phyloP scores from a whole-genome alignment of 2,888 invertebrate genomes.

The Dendrolimus houi region DNA sequence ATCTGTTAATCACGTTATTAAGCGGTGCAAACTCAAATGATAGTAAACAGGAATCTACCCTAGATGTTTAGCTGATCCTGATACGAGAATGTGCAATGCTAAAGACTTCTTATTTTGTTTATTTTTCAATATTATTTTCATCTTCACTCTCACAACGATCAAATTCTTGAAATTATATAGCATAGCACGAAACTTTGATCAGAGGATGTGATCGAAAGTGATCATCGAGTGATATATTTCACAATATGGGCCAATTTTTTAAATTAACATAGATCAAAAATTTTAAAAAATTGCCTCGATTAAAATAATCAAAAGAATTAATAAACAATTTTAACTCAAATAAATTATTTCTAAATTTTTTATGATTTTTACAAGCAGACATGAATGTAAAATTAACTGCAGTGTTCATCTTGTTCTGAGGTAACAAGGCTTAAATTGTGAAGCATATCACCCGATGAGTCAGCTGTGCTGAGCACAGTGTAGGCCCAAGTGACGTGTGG shows the following conservation, averaged over 20 bases:
- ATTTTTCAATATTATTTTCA: constrained; percentile 62
- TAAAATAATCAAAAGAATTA: no score
- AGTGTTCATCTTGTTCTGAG: no score
- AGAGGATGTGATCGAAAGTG: constrained; percentile 34
- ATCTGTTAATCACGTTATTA: constrained; percentile 1
- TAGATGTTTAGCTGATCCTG: constrained; percentile 63
- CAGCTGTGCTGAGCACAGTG: constrained; percentile 29
- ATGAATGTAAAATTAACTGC: no score
- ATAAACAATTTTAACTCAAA: no score
- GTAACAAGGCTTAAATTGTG: background rate
- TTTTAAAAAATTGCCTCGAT: no score
- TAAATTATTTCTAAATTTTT: no score
- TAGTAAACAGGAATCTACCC: constrained; percentile 52
- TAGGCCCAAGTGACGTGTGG: constrained; percentile 43
- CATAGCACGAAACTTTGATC: constrained; percentile 53
- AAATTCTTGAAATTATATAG: constrained; percentile 35
- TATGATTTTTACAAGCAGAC: no score
- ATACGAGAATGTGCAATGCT: constrained; percentile 75
- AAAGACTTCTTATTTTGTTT: constrained; percentile 62
- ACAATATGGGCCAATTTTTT: constrained; percentile 5
- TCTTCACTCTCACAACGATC: constrained; percentile 60
- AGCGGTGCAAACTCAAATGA: background rate
- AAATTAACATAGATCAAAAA: background rate
- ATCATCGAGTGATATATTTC: constrained; percentile 42
- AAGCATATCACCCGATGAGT: constrained; percentile 29